phyloP scores from a whole-genome alignment of 2,113 vertebrate species.

The Rallus limicola region DNA sequence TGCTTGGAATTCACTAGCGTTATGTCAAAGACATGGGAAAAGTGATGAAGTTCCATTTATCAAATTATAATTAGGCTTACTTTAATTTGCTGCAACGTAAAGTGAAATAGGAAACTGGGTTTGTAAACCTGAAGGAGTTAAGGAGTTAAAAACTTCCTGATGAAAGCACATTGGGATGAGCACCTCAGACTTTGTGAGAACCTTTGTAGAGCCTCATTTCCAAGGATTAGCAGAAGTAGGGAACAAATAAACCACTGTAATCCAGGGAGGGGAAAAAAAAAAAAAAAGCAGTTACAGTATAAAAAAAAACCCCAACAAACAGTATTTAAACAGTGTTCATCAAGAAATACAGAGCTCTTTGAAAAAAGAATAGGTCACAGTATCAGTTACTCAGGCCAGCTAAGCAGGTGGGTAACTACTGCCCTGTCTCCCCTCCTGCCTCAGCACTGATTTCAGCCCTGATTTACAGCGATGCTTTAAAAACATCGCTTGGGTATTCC shows the following conservation, averaged over 20 bases:
- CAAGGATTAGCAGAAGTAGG: background rate
- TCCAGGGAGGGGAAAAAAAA: too few relatives aligned
- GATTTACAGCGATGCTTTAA: background rate
- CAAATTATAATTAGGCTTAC: background rate
- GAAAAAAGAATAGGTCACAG: background rate
- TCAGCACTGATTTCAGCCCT: rapidly evolving
- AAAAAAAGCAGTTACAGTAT: too few relatives aligned
- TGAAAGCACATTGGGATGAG: background rate
- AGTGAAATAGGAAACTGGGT: background rate
- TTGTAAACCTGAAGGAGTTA: background rate
- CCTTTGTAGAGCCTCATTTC: background rate
- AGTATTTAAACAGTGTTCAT: background rate
- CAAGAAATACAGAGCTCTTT: background rate
- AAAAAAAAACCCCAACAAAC: background rate
- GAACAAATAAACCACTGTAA: background rate
- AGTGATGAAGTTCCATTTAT: background rate
- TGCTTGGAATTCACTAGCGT: background rate
- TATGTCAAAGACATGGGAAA: background rate
- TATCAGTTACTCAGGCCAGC: background rate
- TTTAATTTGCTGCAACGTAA: background rate
- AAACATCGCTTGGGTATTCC: background rate
- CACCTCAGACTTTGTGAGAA: background rate
- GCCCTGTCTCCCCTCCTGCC: background rate
- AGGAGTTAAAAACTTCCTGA: background rate
- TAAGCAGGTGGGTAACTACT: background rate